A percentile compares a stretch with the other conserved stretches of the same genome.
Evolutionary conservation across 2,113 vertebrate species (phyloP).

Genomic region (Cyphomyrus plagiostoma): DNA sequence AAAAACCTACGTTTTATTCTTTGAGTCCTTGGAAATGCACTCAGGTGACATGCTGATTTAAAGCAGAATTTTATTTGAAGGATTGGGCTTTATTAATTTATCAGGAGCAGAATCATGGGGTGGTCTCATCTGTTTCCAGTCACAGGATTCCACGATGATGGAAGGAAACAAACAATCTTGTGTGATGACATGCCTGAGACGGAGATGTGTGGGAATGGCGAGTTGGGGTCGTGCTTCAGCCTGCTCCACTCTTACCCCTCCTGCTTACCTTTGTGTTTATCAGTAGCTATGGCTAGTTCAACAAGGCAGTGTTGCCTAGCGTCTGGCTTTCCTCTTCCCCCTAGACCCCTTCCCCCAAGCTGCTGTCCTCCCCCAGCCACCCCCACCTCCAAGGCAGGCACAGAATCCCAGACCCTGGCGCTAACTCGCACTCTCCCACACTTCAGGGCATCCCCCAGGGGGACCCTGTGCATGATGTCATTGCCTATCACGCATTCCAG

Average conservation of each 20-base stretch:
- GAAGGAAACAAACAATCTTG: slow-evolving; percentile 11
- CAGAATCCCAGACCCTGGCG: not conserved
- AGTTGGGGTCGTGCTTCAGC: not conserved
- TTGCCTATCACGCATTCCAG: slow-evolving; percentile 28
- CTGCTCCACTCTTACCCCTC: not conserved
- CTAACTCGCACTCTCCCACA: slow-evolving; percentile 17
- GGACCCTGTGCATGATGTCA: slow-evolving; percentile 17
- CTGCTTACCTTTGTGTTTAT: not conserved
- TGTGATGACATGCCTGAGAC: slow-evolving; percentile 10
- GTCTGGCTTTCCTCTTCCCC: slow-evolving; percentile 21
- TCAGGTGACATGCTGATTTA: slow-evolving; percentile 4
- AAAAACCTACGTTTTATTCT: not conserved
- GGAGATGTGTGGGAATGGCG: slow-evolving; percentile 8
- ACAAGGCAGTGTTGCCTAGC: slow-evolving; percentile 10
- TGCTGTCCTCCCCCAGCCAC: not conserved
- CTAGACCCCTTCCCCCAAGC: not conserved
- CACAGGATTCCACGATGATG: not conserved
- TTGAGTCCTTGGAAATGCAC: not conserved
- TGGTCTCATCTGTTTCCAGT: slow-evolving; percentile 18
- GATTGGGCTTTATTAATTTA: slow-evolving; percentile 17
- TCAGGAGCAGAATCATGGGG: slow-evolving; percentile 14
- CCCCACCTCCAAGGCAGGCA: slow-evolving; percentile 2
- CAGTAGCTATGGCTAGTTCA: slow-evolving; percentile 3
- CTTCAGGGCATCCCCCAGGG: slow-evolving; percentile 1
- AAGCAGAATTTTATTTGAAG: slow-evolving; percentile 23